Conservation (phyloP, 2,888 invertebrate genomes). For the Pristionchus maxplancki region DNA sequence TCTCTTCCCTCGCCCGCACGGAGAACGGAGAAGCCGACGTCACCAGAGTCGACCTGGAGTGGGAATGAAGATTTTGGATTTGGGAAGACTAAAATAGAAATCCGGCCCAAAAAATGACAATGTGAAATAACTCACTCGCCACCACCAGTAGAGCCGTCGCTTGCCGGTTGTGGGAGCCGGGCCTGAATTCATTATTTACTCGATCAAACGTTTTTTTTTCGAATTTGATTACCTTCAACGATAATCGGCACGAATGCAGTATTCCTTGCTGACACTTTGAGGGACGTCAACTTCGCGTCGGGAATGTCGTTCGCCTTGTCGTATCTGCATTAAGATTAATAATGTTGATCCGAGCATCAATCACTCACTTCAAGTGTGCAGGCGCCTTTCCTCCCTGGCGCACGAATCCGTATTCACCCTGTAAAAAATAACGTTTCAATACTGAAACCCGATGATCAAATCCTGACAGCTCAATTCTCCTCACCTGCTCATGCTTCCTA, state of each 20-base stretch:
- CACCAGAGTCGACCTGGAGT: conserved; percentile 59
- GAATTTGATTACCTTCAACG: conserved; percentile 59
- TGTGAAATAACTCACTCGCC: conserved; percentile 19
- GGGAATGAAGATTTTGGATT: background rate
- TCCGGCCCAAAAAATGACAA: too few species aligned
- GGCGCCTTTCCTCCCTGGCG: conserved; percentile 72
- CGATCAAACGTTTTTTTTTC: too few species aligned
- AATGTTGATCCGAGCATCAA: background rate
- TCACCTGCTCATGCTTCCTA: conserved; percentile 57
- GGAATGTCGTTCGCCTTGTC: conserved; percentile 65
- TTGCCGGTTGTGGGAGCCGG: conserved; percentile 9
- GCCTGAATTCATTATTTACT: background rate
- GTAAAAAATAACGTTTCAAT: background rate
- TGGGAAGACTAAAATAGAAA: too few species aligned
- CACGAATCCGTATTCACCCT: conserved; percentile 66
- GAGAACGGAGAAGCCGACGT: conserved; percentile 62
- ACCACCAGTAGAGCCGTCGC: conserved; percentile 50
- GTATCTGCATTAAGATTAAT: conserved; percentile 59
- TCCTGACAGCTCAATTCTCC: conserved; percentile 14
- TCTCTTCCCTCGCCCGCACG: conserved; percentile 58
- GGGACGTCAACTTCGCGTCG: conserved; percentile 64
- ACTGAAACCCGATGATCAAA: background rate
- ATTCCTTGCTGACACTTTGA: conserved; percentile 66
- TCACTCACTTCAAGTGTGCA: conserved; percentile 51
- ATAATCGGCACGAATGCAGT: conserved; percentile 64